Evolutionary conservation across 2,113 vertebrate species (phyloP).

Genomic region (Oreochromis tanganicae): DNA sequence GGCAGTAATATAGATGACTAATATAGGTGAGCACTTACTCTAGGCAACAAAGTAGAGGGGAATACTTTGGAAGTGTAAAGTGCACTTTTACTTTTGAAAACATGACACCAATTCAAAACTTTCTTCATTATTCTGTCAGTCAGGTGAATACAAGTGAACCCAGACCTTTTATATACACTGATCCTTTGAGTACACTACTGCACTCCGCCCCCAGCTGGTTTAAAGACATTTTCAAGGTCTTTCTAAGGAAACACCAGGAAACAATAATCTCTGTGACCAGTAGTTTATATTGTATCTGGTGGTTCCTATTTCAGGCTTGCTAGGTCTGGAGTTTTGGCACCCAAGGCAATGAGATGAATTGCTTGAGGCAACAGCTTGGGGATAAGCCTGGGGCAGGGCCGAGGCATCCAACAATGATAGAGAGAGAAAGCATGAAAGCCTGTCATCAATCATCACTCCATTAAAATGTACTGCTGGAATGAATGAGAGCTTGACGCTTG

Average conservation of each 20-base stretch:
- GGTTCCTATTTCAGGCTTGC: constrained; percentile 1
- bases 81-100: not conserved
- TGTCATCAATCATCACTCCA: constrained; percentile 24
- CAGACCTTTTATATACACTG: not conserved
- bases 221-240: not conserved
- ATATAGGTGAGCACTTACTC: not conserved
- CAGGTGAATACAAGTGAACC: not conserved
- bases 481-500: not conserved
- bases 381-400: constrained; percentile 41
- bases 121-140: not conserved
- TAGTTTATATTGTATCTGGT: constrained; percentile 6
- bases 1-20: not conserved
- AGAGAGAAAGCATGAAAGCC: not conserved
- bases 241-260: not conserved
- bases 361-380: constrained; percentile 48
- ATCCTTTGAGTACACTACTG: not conserved
- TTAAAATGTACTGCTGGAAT: not conserved
- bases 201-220: not conserved
- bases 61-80: not conserved
- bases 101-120: not conserved
- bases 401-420: constrained; percentile 35
- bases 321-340: not conserved
- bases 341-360: constrained; percentile 22
- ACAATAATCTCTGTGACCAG: not conserved
- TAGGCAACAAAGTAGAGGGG: not conserved